Evolutionary conservation across 2,888 invertebrate genomes (phyloP).

Genomic region (Herminia tarsipennalis): DNA sequence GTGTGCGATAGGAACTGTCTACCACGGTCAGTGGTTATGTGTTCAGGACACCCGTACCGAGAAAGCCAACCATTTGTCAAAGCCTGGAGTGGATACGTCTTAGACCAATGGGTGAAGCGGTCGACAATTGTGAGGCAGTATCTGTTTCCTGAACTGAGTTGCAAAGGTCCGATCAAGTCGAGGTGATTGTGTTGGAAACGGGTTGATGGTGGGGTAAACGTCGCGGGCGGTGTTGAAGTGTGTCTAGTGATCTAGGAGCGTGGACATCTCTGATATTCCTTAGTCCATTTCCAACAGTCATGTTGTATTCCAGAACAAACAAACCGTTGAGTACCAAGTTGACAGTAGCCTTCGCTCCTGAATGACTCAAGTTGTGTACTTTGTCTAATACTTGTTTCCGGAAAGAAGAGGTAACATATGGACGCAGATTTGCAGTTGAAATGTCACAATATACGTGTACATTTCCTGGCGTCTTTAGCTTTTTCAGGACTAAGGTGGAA

Average conservation of each 20-base stretch:
- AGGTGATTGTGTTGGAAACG: constrained; percentile 52
- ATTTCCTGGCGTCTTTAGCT: neutral
- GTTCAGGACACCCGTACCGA: constrained; percentile 24
- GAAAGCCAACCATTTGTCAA: constrained; percentile 51
- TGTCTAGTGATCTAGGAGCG: constrained; percentile 42
- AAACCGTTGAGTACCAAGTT: constrained; percentile 49
- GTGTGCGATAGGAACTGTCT: neutral
- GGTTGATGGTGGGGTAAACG: constrained; percentile 21
- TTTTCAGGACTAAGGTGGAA: neutral
- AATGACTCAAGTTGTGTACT: constrained; percentile 10
- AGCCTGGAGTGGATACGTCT: constrained; percentile 29
- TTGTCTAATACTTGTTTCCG: constrained; percentile 1
- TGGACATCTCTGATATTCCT: constrained; percentile 53
- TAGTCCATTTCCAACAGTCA: constrained; percentile 53
- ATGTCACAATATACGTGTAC: constrained; percentile 1
- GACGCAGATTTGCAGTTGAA: neutral
- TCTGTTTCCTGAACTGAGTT: constrained; percentile 20
- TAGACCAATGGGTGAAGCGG: constrained; percentile 59
- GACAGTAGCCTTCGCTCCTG: constrained; percentile 10
- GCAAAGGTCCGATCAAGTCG: constrained; percentile 42
- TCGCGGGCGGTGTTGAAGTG: neutral
- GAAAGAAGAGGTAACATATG: neutral
- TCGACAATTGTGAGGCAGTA: constrained; percentile 45
- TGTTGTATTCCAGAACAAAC: constrained; percentile 58
- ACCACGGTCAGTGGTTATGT: neutral